Base-by-base conservation (phyloP, 2,797 vertebrate species). In the Malurus leucopterus region DNA sequence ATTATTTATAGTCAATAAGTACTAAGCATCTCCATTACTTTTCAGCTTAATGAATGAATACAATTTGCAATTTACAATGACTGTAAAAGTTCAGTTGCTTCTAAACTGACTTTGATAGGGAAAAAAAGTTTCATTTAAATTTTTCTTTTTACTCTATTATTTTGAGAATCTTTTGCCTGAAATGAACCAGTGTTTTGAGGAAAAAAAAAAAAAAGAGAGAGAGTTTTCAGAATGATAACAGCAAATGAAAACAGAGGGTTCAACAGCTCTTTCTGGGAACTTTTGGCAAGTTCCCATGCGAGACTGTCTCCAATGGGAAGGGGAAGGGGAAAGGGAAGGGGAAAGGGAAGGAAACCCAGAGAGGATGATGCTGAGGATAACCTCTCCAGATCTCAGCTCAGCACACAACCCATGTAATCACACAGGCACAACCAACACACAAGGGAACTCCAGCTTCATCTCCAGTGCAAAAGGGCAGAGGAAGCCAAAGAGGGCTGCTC, bases 261-360 rank as follows among this genome's bases (percentile, higher is more conserved):
- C 26, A 55, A 15, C 13, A 63, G 30, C 11, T 81, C 9, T 5
- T 88, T 90, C 22, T 82, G 44, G 46, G 27, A 82, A 24, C 23
- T 49, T 67, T 67, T 19, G 14, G 26, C 51, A 84, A 13, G 21
- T 74, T 86, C 34, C 34, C 17, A 2, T n/a, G 30, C 17, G 9
- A 71, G 34, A 41, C 4, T 53, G 11, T 16, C 7, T 36, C 36
- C 36, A 36, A 36, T 5, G 8, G 20, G 57, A 70, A 46, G 10
- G 20, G 23, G 15, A 50, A 34, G 5, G 40, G 34, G 67, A 64
- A 73, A 26, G 9, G 38, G 14, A 67, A 54, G 5, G 26, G 23
- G 67, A 64, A 73, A 26, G 9, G 38, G 14, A 67, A 54, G 5
- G 26, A 13, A n/a, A 53, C 3, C 11, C 0, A 0, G 3, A 38